phyloP scores from a whole-genome alignment of 2,113 vertebrate genomes.

The Thunnus thynnus region DNA sequence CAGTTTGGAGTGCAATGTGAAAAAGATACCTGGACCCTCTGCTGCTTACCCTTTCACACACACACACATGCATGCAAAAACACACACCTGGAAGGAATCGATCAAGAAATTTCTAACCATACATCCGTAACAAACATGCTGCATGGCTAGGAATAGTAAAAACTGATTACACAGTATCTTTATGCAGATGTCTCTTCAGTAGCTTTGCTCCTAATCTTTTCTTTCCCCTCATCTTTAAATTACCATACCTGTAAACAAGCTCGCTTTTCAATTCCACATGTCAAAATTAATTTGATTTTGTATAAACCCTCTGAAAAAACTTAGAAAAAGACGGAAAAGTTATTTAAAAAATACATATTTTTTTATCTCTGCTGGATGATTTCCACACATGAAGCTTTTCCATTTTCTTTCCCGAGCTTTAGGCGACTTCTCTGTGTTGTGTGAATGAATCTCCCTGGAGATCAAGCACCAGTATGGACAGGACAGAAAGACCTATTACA shows the following conservation, averaged over 20 bases:
- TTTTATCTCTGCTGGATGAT: conserved; percentile 28
- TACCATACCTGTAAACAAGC: not conserved
- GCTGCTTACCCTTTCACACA: conserved; percentile 21
- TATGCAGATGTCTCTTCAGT: conserved; percentile 9
- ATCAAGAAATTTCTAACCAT: conserved; percentile 9
- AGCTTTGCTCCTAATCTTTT: not conserved
- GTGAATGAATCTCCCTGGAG: conserved; percentile 62
- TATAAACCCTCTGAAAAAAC: not conserved
- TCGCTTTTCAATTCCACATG: not conserved
- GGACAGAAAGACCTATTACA: conserved; percentile 65
- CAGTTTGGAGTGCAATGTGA: conserved; percentile 55
- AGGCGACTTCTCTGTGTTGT: conserved; percentile 10
- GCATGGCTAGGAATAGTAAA: conserved; percentile 42
- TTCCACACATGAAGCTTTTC: conserved; percentile 38
- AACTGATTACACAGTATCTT: conserved; percentile 26
- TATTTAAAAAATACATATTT: conserved; percentile 8
- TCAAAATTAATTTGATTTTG: not conserved
- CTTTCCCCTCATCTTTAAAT: conserved; percentile 9
- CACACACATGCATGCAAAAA: not conserved
- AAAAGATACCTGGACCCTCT: conserved; percentile 46
- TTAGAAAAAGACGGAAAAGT: not conserved
- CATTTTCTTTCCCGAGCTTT: conserved; percentile 22
- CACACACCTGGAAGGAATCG: not conserved
- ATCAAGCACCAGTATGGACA: conserved; percentile 48
- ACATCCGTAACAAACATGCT: not conserved